Conservation (phyloP, 1,140 invertebrate genomes). For the Dryas iulia region DNA sequence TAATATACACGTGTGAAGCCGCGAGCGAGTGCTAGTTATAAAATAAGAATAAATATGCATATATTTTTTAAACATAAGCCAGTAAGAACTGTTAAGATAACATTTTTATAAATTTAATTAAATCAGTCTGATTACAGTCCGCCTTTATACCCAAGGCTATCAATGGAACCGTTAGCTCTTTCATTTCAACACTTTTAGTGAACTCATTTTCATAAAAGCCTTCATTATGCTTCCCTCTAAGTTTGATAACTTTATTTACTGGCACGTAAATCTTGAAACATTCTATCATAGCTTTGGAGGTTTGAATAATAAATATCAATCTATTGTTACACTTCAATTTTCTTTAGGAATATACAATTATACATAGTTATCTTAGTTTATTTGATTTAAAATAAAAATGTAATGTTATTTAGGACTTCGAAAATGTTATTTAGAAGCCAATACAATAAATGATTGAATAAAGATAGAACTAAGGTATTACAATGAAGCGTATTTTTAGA, state of each 20-base stretch:
- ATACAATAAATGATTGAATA: no score
- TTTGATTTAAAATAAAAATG: no score
- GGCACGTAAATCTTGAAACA: conserved; percentile 6
- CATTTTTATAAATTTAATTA: conserved; percentile 4
- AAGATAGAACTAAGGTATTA: no score
- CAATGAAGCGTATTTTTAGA: no score
- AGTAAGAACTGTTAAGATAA: not conserved
- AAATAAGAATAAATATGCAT: not conserved
- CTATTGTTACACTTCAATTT: not conserved
- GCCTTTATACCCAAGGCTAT: not conserved
- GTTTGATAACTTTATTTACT: conserved; percentile 5
- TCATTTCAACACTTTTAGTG: conserved; percentile 3
- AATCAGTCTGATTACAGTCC: conserved; percentile 8
- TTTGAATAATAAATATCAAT: not conserved
- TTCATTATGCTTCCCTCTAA: conserved; percentile 5
- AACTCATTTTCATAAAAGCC: conserved; percentile 14
- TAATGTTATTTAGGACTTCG: no score
- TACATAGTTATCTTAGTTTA: no score
- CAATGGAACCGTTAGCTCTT: not conserved
- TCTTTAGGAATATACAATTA: no score
- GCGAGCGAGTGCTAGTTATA: no score
- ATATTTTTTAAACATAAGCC: not conserved
- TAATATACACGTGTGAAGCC: no score
- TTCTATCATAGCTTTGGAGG: not conserved
- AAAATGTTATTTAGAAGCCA: no score